Conservation (phyloP, 2,797 vertebrate genomes). For the Protonibea diacanthus region DNA sequence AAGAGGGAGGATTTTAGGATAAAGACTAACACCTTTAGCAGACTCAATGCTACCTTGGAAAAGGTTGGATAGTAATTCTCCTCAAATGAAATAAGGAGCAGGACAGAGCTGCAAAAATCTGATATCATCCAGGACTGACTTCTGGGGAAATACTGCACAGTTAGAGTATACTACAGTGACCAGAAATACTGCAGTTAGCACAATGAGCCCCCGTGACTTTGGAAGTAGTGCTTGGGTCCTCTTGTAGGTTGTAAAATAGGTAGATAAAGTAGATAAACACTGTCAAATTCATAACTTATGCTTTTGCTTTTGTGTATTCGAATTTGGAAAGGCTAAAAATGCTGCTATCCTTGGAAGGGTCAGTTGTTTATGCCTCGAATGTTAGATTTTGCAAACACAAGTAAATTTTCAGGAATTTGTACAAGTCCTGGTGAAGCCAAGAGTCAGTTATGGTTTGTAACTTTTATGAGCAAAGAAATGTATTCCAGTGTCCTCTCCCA, state of each 20-base stretch:
- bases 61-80: neutral
- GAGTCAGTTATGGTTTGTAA: slow-evolving; percentile 9
- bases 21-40: neutral
- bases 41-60: neutral
- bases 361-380: neutral
- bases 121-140: no score
- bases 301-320: neutral
- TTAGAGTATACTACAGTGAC: neutral
- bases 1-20: neutral
- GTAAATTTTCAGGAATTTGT: neutral
- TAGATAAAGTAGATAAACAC: neutral
- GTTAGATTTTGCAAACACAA: neutral
- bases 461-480: slow-evolving; percentile 7
- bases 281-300: neutral
- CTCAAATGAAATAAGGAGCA: neutral
- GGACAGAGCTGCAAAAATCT: neutral
- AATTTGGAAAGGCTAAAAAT: neutral
- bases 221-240: no score
- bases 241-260: neutral
- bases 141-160: neutral
- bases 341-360: neutral
- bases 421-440: neutral
- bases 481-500: slow-evolving; percentile 19
- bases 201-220: no score
- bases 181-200: neutral